phyloP scores from a whole-genome alignment of 2,888 invertebrate genomes.

The Trisateles emortualis region DNA sequence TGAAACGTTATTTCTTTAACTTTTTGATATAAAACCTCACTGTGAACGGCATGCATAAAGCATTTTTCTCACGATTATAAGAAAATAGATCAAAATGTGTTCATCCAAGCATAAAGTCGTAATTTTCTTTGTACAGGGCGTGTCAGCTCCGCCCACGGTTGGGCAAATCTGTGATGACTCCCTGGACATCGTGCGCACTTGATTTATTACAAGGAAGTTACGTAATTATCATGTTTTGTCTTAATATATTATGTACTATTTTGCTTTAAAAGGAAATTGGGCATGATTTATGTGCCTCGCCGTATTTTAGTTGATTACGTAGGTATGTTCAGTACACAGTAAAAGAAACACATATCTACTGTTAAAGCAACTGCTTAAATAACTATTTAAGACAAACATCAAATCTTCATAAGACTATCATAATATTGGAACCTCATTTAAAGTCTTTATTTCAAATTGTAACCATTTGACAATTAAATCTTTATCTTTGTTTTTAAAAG shows the following conservation, averaged over 20 bases:
- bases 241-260: neutral
- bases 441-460: too few relatives aligned
- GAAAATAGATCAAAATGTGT: slow-evolving; percentile 48
- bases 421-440: too few relatives aligned
- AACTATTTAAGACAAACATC: too few relatives aligned
- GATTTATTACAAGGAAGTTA: slow-evolving; percentile 45
- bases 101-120: slow-evolving; percentile 45
- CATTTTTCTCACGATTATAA: neutral
- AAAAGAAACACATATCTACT: too few relatives aligned
- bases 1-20: too few relatives aligned
- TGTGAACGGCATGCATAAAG: too few relatives aligned
- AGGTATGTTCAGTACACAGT: too few relatives aligned
- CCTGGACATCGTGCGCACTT: slow-evolving; percentile 42
- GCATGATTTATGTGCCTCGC: neutral
- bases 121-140: slow-evolving; percentile 65
- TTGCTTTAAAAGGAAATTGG: neutral
- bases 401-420: too few relatives aligned
- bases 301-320: neutral
- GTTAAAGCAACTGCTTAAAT: too few relatives aligned
- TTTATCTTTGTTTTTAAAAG: too few relatives aligned
- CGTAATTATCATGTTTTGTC: slow-evolving; percentile 40
- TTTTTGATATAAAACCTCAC: too few relatives aligned
- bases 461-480: too few relatives aligned
- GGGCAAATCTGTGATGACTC: slow-evolving; percentile 59
- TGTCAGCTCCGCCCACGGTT: slow-evolving; percentile 60